Evolutionary conservation across 2,888 invertebrate species (phyloP).

Genomic region (Drosophila heteroneura): DNA sequence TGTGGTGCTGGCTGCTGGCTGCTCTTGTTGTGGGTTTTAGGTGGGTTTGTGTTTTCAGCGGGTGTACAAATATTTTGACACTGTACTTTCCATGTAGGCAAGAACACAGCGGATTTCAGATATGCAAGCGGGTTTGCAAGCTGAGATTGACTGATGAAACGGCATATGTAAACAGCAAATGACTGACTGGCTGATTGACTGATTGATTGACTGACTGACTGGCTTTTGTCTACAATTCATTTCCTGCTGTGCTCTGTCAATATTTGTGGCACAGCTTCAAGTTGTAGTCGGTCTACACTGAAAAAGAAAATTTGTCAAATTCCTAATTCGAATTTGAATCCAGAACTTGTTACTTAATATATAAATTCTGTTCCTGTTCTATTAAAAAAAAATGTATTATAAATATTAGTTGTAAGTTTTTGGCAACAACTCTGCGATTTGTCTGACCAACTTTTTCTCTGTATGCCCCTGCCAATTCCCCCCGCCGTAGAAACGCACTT

Average conservation of each 20-base stretch:
- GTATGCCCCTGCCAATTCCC: background rate
- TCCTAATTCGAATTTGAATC: background rate
- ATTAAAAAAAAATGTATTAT: background rate
- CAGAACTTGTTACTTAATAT: background rate
- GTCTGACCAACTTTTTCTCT: background rate
- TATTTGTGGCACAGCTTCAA: constrained; percentile 64
- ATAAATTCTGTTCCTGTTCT: background rate
- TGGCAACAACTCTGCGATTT: background rate
- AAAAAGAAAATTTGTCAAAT: background rate
- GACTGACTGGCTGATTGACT: constrained; percentile 16
- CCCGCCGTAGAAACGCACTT: constrained; percentile 57
- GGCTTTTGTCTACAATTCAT: constrained; percentile 68
- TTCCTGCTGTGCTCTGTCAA: constrained; percentile 72
- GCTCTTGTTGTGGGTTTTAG: background rate
- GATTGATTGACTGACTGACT: constrained; percentile 18
- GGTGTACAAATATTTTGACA: constrained; percentile 80
- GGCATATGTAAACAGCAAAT: constrained; percentile 52
- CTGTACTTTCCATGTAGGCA: constrained; percentile 57
- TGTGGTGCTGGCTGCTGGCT: background rate
- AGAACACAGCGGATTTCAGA: constrained; percentile 39
- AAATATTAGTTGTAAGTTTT: background rate
- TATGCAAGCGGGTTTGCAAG: constrained; percentile 30
- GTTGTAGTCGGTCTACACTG: constrained; percentile 32
- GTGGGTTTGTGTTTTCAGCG: constrained; percentile 3
- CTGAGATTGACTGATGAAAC: constrained; percentile 56